These are phyloP conservation scores for Cataglyphis cursor DNA, from an alignment of 2,888 invertebrate genomes.

Conservation along the genomic window DNA sequence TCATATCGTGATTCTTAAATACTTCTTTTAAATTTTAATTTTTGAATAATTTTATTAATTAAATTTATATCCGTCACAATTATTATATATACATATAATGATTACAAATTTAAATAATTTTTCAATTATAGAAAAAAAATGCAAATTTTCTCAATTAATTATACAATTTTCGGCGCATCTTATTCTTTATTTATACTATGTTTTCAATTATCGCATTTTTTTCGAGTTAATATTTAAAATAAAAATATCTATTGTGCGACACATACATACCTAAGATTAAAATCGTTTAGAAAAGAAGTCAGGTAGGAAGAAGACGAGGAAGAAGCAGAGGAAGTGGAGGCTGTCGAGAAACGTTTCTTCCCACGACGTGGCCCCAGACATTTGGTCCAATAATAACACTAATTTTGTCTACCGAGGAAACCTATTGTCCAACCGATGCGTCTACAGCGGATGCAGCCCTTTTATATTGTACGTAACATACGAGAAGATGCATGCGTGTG, in stretches of 20 bases:
- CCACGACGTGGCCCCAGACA: slow-evolving; percentile 85
- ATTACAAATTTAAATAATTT: background rate
- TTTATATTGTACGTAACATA: slow-evolving; percentile 72
- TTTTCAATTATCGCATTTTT: background rate
- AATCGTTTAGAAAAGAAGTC: slow-evolving; percentile 42
- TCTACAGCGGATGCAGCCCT: slow-evolving; percentile 82
- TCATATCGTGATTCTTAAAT: background rate
- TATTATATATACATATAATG: background rate
- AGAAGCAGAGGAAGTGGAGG: slow-evolving; percentile 70
- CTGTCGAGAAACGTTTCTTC: slow-evolving; percentile 78
- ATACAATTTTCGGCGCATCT: background rate
- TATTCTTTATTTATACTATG: background rate
- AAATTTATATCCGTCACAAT: background rate
- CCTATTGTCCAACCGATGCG: slow-evolving; percentile 83
- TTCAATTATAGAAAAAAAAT: background rate
- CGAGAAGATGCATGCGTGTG: slow-evolving; percentile 62
- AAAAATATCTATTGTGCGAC: slow-evolving; percentile 2
- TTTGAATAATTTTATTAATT: background rate
- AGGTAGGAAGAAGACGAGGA: slow-evolving; percentile 45
- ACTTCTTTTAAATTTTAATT: background rate
- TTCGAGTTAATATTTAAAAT: background rate
- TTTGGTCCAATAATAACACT: slow-evolving; percentile 86
- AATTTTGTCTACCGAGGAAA: slow-evolving; percentile 85
- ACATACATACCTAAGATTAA: background rate
- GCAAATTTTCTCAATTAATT: background rate